These are phyloP conservation scores for Drosophila lacertosa DNA, from an alignment of 1,140 invertebrate species.

Conservation along the genomic window DNA sequence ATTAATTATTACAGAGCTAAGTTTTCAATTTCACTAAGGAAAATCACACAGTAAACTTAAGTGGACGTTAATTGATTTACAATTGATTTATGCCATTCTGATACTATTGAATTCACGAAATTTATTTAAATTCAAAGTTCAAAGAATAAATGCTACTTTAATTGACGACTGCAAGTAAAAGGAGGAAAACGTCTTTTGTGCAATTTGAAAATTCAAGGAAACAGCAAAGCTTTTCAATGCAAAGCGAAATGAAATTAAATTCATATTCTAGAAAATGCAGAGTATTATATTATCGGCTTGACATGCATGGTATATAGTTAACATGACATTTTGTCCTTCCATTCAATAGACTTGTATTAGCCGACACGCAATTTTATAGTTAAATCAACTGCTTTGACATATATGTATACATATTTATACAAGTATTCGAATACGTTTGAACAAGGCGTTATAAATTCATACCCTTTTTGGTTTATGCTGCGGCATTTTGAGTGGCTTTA, in stretches of 20 bases:
- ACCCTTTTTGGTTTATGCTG: slow-evolving; percentile 37
- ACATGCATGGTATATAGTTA: no score
- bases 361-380: slow-evolving; percentile 9
- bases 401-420: neutral
- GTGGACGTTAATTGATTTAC: no score
- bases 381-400: slow-evolving; percentile 6
- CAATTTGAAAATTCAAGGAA: neutral
- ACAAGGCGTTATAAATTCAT: slow-evolving; percentile 12
- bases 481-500: slow-evolving; percentile 64
- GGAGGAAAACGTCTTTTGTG: no score
- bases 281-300: neutral
- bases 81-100: no score
- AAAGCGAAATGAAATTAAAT: neutral
- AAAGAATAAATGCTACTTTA: no score
- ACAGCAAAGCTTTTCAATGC: no score
- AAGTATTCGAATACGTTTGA: slow-evolving; percentile 2
- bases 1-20: neutral
- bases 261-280: neutral
- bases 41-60: no score
- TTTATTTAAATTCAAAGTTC: no score
- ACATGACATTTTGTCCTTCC: neutral
- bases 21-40: no score
- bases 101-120: neutral
- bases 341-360: slow-evolving; percentile 28
- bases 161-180: no score